Base-by-base conservation (phyloP, 2,113 vertebrate genomes). In the Nothoprocta perdicaria region DNA sequence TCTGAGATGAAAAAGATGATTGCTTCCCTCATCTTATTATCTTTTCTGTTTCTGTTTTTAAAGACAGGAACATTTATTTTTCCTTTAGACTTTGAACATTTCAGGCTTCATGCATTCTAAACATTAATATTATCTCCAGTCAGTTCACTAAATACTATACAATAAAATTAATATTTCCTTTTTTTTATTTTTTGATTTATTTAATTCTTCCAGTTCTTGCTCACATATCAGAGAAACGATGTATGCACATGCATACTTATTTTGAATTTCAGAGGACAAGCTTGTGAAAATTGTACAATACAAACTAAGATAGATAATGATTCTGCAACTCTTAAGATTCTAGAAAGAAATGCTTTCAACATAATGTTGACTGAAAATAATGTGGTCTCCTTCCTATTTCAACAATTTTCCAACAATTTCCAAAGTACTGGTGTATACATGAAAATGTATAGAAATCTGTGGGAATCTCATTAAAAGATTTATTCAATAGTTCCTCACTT, bases 251-350 rank as follows among this genome's bases (percentile, higher is more conserved):
- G 26, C 55, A 29, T 0, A 0, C 1, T 55, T 79, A 46, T n/a
- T 14, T 72, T 82, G 67, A 76, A 66, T 73, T 93, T 89, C 29
- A n/a, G 9, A 16, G 24, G 9, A 1, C 60, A 80, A 48, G 45
- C 29, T 82, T 0, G 0, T 61, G 19, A 73, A 60, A 88, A 62
- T 6, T 66, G 5, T n/a, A 23, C 0, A 0, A 13, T 38, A 35
- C 3, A 46, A 73, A 82, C 31, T 22, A 53, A 33, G 10, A 63
- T 6, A 67, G 10, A 63, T 7, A 67, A 4, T 33, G 22, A 66
- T 76, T 91, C 33, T 26, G 11, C 1, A 48, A 6, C 86, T 84
- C 45, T 19, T 76, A 57, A 72, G 63, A 3, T 15, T 58, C 15
- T 67, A 48, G 27, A 5, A 72, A 75, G 31, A 46, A 19, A 76